Evolutionary conservation across 2,797 vertebrate species (phyloP).

Genomic region (Sebastes hopkinsi): DNA sequence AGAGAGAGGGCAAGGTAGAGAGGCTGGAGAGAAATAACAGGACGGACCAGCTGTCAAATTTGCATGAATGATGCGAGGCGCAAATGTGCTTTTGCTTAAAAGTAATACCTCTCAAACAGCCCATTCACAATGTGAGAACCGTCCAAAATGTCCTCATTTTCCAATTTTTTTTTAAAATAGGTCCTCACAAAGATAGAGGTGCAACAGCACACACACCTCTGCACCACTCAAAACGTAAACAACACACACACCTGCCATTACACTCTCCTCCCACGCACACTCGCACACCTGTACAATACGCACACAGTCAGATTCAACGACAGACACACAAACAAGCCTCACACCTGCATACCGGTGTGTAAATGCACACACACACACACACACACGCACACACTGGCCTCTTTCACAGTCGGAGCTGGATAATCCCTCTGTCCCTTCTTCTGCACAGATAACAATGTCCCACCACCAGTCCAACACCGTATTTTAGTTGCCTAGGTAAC

Average conservation of each 20-base stretch:
- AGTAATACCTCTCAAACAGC: slow-evolving; percentile 2
- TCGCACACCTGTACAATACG: background rate
- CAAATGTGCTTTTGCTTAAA: background rate
- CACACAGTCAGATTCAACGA: background rate
- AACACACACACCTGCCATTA: background rate
- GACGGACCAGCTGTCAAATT: background rate
- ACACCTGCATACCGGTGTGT: too few species aligned
- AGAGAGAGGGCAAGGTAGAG: background rate
- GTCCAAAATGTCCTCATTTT: background rate
- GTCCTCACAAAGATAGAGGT: background rate
- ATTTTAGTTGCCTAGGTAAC: slow-evolving; percentile 76
- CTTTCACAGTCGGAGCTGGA: slow-evolving; percentile 1
- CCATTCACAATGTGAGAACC: background rate
- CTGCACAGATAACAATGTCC: slow-evolving; percentile 48
- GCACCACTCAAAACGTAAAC: background rate
- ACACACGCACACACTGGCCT: background rate
- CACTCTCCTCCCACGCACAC: background rate
- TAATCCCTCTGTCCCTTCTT: slow-evolving; percentile 35
- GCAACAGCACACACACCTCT: background rate
- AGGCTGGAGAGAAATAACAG: background rate
- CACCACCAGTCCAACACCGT: slow-evolving; percentile 22
- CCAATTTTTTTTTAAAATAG: background rate
- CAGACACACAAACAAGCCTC: slow-evolving; percentile 1
- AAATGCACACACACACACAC: background rate
- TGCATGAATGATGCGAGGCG: background rate